A percentile compares a stretch with the other conserved stretches of the same genome.
Conservation (phyloP, 2,113 vertebrate genomes). For the Nothocercus julius region DNA sequence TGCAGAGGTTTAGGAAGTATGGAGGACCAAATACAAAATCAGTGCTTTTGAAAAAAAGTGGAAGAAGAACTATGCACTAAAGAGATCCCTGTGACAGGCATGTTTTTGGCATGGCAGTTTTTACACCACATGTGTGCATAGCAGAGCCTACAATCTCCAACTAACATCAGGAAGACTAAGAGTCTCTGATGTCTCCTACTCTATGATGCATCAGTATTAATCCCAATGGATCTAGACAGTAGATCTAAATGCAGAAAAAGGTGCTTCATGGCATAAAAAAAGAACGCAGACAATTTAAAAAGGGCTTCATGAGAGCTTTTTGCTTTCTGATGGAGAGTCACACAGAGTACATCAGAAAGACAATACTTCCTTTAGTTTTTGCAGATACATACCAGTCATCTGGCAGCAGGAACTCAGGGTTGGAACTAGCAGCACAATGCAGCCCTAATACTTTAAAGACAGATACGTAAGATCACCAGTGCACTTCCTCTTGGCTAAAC, state of each 20-base stretch:
- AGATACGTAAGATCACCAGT: neutral
- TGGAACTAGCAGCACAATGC: fast-evolving
- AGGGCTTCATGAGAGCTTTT: neutral
- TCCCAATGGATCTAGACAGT: fast-evolving
- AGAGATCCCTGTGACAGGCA: neutral
- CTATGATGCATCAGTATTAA: too few species aligned
- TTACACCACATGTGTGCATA: fast-evolving
- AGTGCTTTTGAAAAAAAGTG: neutral
- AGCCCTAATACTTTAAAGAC: neutral
- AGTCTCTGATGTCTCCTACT: neutral
- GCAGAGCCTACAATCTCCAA: neutral
- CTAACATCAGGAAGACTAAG: neutral
- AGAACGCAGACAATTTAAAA: neutral
- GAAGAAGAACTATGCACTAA: fast-evolving
- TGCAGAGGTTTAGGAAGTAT: neutral
- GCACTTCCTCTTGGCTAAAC: neutral
- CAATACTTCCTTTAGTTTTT: neutral
- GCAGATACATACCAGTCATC: neutral
- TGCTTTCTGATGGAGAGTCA: fast-evolving
- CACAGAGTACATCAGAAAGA: neutral
- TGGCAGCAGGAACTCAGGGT: neutral
- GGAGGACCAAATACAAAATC: fast-evolving
- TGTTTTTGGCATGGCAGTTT: neutral
- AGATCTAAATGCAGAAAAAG: neutral
- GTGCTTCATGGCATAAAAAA: fast-evolving